Evolutionary conservation across 2,888 invertebrate genomes (phyloP).

Genomic region (Copidosoma aretas): DNA sequence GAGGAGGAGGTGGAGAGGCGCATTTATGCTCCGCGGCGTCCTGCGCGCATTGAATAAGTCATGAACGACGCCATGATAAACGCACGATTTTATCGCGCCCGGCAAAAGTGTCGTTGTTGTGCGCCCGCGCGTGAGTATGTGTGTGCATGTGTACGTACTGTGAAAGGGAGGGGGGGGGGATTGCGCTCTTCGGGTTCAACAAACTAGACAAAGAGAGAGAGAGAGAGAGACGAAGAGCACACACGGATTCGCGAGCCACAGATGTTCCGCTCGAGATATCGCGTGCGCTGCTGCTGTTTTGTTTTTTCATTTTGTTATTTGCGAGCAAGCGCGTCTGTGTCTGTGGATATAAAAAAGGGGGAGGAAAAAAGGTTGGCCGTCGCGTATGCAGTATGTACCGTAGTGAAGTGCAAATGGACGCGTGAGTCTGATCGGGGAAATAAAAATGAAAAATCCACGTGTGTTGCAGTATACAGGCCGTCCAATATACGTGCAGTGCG

Average conservation of each 20-base stretch:
- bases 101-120: constrained; percentile 45
- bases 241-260: constrained; percentile 38
- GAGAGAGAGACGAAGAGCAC: neutral
- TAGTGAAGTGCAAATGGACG: too few species aligned
- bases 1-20: constrained; percentile 15
- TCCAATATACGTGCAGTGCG: too few species aligned
- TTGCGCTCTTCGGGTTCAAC: constrained; percentile 41
- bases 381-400: too few species aligned
- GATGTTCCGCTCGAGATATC: constrained; percentile 10
- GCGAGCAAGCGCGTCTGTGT: neutral
- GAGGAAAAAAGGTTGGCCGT: too few species aligned
- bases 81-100: constrained; percentile 48
- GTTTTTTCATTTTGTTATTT: neutral
- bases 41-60: constrained; percentile 50
- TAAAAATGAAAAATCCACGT: too few species aligned
- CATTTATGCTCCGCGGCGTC: constrained; percentile 45
- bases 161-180: neutral
- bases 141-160: constrained; percentile 16
- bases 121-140: constrained; percentile 14
- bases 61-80: constrained; percentile 51
- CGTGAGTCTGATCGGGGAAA: too few species aligned
- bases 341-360: neutral
- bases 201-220: constrained; percentile 39
- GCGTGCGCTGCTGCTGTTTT: neutral
- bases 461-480: too few species aligned